phyloP scores from a whole-genome alignment of 1,140 invertebrate species.

The Drosophila mojavensis region DNA sequence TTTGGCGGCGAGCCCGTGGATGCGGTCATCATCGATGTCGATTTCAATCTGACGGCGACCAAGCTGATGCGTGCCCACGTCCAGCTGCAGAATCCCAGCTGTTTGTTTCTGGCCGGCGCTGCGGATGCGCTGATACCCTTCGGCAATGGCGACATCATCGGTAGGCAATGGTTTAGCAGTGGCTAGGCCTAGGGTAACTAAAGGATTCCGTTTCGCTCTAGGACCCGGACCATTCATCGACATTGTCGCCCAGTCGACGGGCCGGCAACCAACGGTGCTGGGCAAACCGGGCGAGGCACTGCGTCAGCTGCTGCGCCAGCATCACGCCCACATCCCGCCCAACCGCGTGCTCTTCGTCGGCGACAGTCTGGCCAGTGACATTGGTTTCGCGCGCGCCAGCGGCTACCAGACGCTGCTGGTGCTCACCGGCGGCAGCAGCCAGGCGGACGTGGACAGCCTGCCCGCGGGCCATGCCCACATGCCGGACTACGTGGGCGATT shows the following conservation, averaged over 20 bases:
- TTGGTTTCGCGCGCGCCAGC: slow-evolving; percentile 85
- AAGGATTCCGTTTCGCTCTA: slow-evolving; percentile 29
- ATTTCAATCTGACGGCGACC: slow-evolving; percentile 84
- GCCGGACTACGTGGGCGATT: slow-evolving; percentile 84
- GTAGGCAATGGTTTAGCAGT: slow-evolving; percentile 8
- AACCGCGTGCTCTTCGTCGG: slow-evolving; percentile 86
- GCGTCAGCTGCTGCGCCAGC: slow-evolving; percentile 77
- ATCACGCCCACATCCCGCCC: slow-evolving; percentile 84
- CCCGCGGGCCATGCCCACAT: slow-evolving; percentile 37
- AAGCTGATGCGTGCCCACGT: slow-evolving; percentile 85
- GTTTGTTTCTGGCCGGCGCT: slow-evolving; percentile 85
- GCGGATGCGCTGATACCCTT: slow-evolving; percentile 84
- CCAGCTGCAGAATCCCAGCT: slow-evolving; percentile 84
- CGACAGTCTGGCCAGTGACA: slow-evolving; percentile 86
- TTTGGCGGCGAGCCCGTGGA: slow-evolving; percentile 83
- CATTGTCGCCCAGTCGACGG: slow-evolving; percentile 83
- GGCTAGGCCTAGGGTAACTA: no score
- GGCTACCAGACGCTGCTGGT: slow-evolving; percentile 86
- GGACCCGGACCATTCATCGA: slow-evolving; percentile 85
- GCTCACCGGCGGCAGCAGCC: slow-evolving; percentile 84
- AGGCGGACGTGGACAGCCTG: slow-evolving; percentile 59
- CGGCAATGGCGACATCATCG: slow-evolving; percentile 71
- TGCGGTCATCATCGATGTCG: slow-evolving; percentile 85
- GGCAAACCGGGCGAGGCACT: slow-evolving; percentile 86
- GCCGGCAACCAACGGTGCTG: slow-evolving; percentile 84